A percentile compares a stretch with the other conserved stretches of the same genome.
Conservation (phyloP, 2,113 vertebrate species). For the Elephas maximus region DNA sequence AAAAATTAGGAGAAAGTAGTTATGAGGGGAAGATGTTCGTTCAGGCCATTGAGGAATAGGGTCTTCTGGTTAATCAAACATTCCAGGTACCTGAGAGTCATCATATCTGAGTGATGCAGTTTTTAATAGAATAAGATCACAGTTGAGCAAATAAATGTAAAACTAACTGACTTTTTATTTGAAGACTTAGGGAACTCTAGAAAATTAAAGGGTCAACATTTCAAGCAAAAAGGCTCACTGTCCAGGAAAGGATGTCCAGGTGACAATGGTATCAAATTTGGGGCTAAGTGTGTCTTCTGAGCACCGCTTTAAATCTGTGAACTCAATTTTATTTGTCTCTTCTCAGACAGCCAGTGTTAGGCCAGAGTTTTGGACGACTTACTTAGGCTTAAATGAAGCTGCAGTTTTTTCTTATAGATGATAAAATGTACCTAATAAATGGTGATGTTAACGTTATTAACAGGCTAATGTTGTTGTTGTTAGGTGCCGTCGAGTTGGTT, state of each 20-base stretch:
- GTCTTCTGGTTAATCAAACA: neutral
- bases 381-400: neutral
- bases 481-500: too few relatives aligned
- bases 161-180: neutral
- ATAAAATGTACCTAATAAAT: conserved; percentile 19
- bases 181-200: neutral
- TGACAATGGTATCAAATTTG: neutral
- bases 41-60: neutral
- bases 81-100: neutral
- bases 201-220: neutral
- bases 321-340: neutral
- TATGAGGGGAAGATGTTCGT: neutral
- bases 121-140: conserved; percentile 44
- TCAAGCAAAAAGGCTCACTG: neutral
- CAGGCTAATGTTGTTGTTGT: neutral
- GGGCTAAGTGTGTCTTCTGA: rapidly evolving
- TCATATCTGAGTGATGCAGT: neutral
- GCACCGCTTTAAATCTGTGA: neutral
- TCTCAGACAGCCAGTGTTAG: conserved; percentile 12
- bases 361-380: neutral
- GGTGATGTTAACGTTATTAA: neutral
- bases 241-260: neutral
- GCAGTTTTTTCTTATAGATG: neutral
- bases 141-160: conserved; percentile 16
- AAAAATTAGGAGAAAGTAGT: neutral